Evolutionary conservation across 2,113 vertebrate species (phyloP).

Genomic region (Podarcis raffonei): DNA sequence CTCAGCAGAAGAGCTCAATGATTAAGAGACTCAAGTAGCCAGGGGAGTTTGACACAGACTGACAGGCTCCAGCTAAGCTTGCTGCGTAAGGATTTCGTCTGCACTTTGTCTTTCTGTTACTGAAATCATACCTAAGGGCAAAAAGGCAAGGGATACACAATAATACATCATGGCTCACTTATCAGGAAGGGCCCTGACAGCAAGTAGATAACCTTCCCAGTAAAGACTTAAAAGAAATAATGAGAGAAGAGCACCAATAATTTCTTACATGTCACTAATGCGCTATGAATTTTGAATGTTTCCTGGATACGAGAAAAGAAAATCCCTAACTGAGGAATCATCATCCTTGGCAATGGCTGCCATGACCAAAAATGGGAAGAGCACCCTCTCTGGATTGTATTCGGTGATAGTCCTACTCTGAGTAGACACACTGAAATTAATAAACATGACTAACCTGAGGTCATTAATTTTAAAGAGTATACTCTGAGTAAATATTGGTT

Average conservation of each 20-base stretch:
- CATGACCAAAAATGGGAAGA: neutral
- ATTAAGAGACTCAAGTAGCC: conserved; percentile 33
- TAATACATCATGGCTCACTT: conserved; percentile 44
- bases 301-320: neutral
- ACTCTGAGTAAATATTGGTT: no score
- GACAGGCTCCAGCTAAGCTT: conserved; percentile 53
- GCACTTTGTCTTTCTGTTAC: conserved; percentile 58
- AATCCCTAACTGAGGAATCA: neutral
- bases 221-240: conserved; percentile 50
- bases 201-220: conserved; percentile 44
- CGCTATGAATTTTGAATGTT: conserved; percentile 44
- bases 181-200: conserved; percentile 37
- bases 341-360: neutral
- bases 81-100: conserved; percentile 44
- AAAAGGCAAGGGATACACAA: conserved; percentile 56
- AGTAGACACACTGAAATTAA: no score
- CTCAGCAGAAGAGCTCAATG: conserved; percentile 53
- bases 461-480: no score
- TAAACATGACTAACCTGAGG: no score
- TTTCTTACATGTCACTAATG: neutral
- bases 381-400: neutral
- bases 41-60: conserved; percentile 45
- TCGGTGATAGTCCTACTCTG: no score
- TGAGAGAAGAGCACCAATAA: neutral
- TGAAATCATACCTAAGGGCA: conserved; percentile 69